A percentile compares a stretch with the other conserved stretches of the same genome.
Conservation (phyloP, 2,797 vertebrate genomes). For the Chelonia mydas region DNA sequence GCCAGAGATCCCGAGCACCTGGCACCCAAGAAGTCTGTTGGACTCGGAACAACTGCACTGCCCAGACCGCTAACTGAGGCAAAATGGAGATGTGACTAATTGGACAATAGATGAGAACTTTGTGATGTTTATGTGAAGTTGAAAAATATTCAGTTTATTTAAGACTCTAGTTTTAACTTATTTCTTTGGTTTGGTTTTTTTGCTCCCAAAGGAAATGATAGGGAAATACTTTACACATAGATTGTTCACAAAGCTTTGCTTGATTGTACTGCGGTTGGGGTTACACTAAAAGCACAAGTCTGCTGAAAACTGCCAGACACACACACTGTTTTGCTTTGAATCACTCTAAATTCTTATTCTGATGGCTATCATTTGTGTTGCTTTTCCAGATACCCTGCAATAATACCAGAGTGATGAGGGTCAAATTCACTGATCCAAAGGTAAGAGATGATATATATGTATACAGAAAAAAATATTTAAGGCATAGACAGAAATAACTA, state of each 20-base stretch:
- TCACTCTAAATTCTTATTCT: not conserved
- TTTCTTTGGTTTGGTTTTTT: not conserved
- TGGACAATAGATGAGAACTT: not conserved
- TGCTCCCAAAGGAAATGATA: not conserved
- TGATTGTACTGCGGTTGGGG: not conserved
- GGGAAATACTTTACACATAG: not conserved
- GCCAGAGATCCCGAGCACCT: no score
- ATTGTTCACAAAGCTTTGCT: not conserved
- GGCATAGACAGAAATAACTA: rapidly evolving
- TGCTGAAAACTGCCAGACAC: not conserved
- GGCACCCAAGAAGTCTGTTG: not conserved
- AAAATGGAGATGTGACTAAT: not conserved
- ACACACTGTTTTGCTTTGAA: not conserved
- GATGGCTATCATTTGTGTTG: rapidly evolving
- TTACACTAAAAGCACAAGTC: not conserved
- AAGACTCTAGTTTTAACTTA: not conserved
- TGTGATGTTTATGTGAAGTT: not conserved
- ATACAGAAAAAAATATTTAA: rapidly evolving
- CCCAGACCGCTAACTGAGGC: not conserved
- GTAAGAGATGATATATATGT: not conserved
- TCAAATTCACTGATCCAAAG: constrained; percentile 2
- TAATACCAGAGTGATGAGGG: constrained; percentile 61
- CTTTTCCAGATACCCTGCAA: constrained; percentile 66
- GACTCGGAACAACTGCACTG: not conserved
- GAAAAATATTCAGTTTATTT: not conserved